Evolutionary conservation across 53 echinoderm and acorn worm species (phyloP), one percentile per base, ranked within the genome.

Genomic region (Paracentrotus lividus): DNA sequence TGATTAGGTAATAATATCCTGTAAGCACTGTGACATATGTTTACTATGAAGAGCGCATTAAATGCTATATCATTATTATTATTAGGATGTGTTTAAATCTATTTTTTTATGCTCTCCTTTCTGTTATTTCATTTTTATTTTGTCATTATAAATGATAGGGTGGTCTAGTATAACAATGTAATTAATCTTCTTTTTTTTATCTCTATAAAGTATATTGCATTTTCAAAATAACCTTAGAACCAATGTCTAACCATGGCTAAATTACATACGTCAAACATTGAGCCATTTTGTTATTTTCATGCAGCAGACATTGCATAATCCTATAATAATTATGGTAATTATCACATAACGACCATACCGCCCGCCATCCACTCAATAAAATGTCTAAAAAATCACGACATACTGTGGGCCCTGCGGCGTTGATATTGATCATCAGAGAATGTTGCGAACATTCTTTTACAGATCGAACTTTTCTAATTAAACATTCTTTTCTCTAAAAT

Each of bases 401-500:
- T 32, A 58, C 36, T 21, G 20, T 31, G 49, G 32, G 31, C 36
- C 87, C 18, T 9, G 47, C 56, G 8, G 57, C 87, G 3, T 5
- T 33, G 6, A 34, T 78, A 78, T 78, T 78, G 81, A 78, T 78
- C 81, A 26, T n/a, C 13, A 8, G 81, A 43, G 47, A 78, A 78
- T 78, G 81, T 47, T 57, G 36, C 18, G 54, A 87, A 87, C 87
- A 87, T 57, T 36, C 15, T 54, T 87, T 64, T 24, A 4, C 89
- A 57, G 89, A 89, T 89, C 89, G 89, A 89, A 89, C 4, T 45
- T 59, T 64, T 61, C 66, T 89, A 89, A 89, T 64, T 59, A 89
- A 89, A 89, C 89, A 89, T 89, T 89, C 89, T 64, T 34, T 76
- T 38, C 76, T 42, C 18, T 42, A 76, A 76, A 81, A 81, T 81